These are phyloP conservation scores for Palythoa heliodiscus DNA, from an alignment of 92 coral and sea anemone genomes.

Conservation along the genomic window DNA sequence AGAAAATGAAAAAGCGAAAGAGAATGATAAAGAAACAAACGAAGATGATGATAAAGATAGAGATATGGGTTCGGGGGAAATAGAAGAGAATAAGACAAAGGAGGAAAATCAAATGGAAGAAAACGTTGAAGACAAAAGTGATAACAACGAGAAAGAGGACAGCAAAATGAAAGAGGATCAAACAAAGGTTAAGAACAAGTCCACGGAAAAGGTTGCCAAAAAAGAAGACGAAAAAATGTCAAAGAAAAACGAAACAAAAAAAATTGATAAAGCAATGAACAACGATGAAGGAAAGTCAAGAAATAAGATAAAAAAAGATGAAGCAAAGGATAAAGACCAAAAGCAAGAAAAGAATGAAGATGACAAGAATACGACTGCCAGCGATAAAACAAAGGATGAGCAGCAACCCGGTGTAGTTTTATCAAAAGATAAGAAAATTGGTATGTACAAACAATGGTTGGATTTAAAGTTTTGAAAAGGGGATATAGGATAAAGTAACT, in stretches of 20 bases:
- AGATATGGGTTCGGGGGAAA: not conserved
- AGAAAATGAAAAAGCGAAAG: conserved; percentile 17
- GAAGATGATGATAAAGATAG: not conserved
- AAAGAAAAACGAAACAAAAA: not conserved
- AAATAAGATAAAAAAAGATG: not conserved
- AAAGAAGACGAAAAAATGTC: not conserved
- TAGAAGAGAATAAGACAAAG: not conserved
- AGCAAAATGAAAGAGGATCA: conserved; percentile 6
- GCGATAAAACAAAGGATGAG: not conserved
- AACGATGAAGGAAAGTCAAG: not conserved
- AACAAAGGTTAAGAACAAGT: not conserved
- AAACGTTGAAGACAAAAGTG: not conserved
- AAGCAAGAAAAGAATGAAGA: not conserved
- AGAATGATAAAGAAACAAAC: not conserved
- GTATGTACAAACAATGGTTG: not conserved
- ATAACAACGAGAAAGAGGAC: not conserved
- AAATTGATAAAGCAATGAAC: not conserved
- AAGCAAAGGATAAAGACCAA: not conserved
- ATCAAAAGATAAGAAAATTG: conserved; percentile 41
- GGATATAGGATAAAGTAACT: no score
- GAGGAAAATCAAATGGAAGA: not conserved
- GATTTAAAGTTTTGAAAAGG: not conserved
- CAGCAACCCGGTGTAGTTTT: not conserved
- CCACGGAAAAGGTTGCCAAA: not conserved
- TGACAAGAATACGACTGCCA: not conserved